Evolutionary conservation across 2,888 invertebrate species (phyloP), one percentile per base, ranked within the genome.

Genomic region (Rotaria socialis): DNA sequence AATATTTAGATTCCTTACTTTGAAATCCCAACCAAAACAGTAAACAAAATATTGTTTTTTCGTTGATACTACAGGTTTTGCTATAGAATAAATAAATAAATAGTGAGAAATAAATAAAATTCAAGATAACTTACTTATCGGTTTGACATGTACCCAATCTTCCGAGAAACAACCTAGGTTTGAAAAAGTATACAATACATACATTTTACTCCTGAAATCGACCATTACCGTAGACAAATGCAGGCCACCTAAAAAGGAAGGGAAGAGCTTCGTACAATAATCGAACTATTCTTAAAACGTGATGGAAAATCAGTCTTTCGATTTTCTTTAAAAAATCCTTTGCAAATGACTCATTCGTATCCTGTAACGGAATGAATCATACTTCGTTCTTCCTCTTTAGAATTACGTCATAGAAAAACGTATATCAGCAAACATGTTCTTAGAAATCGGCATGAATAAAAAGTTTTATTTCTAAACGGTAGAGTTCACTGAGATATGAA

Each of bases 31-130:
- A 14, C 75, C 75, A 24, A 43, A 80, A 80, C 11, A 47, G 24
- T 80, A 80, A 7, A 80, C 16, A 24, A 80, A 80, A 80, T 80
- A 80, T 80, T 80, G 43, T 10, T 47, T 41, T 47, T 47, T 80
- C 19, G 27, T 14, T 5, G 67, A 16, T 67, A 67, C 11, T 27
- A 16, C 67, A 35, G 16, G 11, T 67, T 27, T 67, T 67, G 35
- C 35, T 67, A 35, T 35, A 67, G 11, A 16, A 27, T 67, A 67
- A 16, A 3, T 14, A 5, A 67, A 35, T 16, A 16, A 67, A 35
- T 35, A 11, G 14, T 1, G 5, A 10, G 16, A 14, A 35, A 67
- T 16, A 4, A 35, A 16, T 24, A 24, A 35, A 35, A 10, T 47
- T 43, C 24, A 22, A n/a, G 0, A 41, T 3, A 27, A 24, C 41